phyloP scores from a whole-genome alignment of 2,888 invertebrate species.

The Callyntrura guangdongensis region DNA sequence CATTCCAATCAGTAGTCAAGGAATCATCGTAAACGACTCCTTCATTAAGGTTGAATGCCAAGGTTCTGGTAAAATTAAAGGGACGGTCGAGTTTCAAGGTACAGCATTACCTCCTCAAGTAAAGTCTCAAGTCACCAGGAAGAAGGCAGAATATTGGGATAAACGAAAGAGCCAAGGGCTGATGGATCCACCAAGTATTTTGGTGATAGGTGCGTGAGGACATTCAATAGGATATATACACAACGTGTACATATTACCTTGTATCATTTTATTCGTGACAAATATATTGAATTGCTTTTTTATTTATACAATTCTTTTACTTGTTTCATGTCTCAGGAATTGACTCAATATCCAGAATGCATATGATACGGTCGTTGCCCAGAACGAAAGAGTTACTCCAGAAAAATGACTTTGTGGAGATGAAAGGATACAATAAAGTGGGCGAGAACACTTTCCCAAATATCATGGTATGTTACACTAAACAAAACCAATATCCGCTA shows the following conservation, averaged over 20 bases:
- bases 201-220: constrained; percentile 70
- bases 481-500: no score
- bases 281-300: neutral
- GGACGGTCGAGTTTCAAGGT: constrained; percentile 74
- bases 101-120: constrained; percentile 68
- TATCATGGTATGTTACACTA: constrained; percentile 90
- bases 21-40: constrained; percentile 63
- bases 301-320: no score
- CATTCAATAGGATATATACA: neutral
- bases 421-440: constrained; percentile 90
- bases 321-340: constrained; percentile 88
- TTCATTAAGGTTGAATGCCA: constrained; percentile 81
- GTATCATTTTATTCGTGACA: neutral
- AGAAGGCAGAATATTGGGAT: constrained; percentile 78
- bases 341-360: constrained; percentile 93
- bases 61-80: constrained; percentile 74
- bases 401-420: constrained; percentile 90
- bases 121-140: constrained; percentile 55
- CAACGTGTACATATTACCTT: neutral
- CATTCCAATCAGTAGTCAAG: constrained; percentile 63
- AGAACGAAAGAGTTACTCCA: constrained; percentile 90
- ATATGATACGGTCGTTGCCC: constrained; percentile 92
- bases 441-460: constrained; percentile 97
- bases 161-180: constrained; percentile 56
- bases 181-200: constrained; percentile 80